Percentiles rank a stretch among this genome's conserved stretches.
These are phyloP conservation scores for Hemichromis elongatus DNA, from an alignment of 2,113 vertebrate species.

Conservation along the genomic window DNA sequence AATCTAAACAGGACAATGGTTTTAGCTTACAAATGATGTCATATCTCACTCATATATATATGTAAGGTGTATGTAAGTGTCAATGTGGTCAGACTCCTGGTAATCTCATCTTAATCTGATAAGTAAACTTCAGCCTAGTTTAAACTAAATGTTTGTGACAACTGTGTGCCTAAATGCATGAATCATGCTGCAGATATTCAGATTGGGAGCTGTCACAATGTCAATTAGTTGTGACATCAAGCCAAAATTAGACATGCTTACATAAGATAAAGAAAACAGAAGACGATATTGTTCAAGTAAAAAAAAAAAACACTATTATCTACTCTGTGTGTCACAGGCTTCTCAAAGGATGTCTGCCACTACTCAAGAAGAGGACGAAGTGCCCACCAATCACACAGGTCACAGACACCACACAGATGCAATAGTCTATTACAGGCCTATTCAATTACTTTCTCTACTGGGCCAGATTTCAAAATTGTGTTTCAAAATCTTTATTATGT, in stretches of 20 bases:
- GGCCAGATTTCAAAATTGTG: no score
- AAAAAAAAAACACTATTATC: neutral
- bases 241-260: neutral
- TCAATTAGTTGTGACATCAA: neutral
- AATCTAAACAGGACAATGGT: neutral
- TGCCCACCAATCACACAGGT: constrained; percentile 58
- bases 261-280: neutral
- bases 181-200: neutral
- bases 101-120: constrained; percentile 52
- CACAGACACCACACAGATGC: neutral
- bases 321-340: neutral
- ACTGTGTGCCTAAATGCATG: neutral
- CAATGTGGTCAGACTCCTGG: neutral
- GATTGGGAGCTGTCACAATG: neutral
- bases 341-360: constrained; percentile 34
- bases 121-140: constrained; percentile 23
- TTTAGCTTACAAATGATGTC: neutral
- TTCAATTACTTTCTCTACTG: no score
- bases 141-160: constrained; percentile 32
- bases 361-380: constrained; percentile 39
- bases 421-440: neutral
- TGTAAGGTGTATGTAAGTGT: neutral
- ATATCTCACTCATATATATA: neutral
- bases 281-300: neutral
- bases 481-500: no score